Base-by-base conservation (phyloP, 2,113 vertebrate genomes). In the Plotosus lineatus region DNA sequence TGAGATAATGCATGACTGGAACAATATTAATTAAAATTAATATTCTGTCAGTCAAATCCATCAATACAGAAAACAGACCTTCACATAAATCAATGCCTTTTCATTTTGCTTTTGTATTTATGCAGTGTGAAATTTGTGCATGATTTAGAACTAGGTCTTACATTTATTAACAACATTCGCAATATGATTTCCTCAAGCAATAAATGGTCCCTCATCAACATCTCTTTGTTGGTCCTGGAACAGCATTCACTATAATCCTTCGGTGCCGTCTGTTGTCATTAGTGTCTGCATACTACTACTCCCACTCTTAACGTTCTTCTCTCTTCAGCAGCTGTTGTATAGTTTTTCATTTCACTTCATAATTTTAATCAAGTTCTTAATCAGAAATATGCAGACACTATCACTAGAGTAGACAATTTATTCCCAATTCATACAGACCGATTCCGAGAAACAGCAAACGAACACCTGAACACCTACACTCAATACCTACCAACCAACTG, bases 151-250 rank as follows among this genome's bases (percentile, higher is more conserved):
- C 11, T 10, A 26, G 6, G 33, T 23, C 19, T 66, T 40, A 23
- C 2, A 66, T 11, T 66, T 66, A 66, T 42, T 26, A 68, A 68
- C 38, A n/a, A 10, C 10, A 14, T 42, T 26, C 38, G n/a, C 40
- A 42, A 68, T 68, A 11, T 68, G 23, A 68, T 12, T 68, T 68
- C 5, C 9, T 42, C 4, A 14, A 68, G 11, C 42, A n/a, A n/a
- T 65, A 68, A 65, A 42, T 68, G 65, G n/a, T 68, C 4, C 23
- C 14, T n/a, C 38, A 68, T n/a, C 38, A 68, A 42, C n/a, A 69
- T 46, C 14, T 11, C 38, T 69, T 69, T n/a, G n/a, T 69, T 69
- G 6, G n/a, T 69, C 40, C n/a, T 69, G 42, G n/a, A 69, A 68
- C 4, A 44, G 14, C 65, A 12, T 68, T 68, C 23, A 42, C 6